These are phyloP conservation scores for Enhydra lutris DNA, from an alignment of 2,113 vertebrate species.

Conservation along the genomic window DNA sequence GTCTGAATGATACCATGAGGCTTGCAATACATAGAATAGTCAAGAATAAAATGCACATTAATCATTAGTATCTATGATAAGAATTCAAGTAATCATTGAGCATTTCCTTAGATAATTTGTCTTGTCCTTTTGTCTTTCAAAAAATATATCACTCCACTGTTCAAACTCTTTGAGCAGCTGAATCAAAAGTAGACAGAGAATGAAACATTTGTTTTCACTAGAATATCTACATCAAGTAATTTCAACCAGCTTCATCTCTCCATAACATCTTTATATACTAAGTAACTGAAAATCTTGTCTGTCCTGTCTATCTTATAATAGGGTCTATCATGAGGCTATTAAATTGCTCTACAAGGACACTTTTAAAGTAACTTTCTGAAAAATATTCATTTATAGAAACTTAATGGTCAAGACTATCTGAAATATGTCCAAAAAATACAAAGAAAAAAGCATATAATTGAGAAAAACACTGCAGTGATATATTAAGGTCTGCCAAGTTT, in stretches of 20 bases:
- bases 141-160: neutral
- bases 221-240: neutral
- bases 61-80: neutral
- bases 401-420: conserved; percentile 72
- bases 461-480: conserved; percentile 61
- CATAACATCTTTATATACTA: neutral
- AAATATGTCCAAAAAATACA: conserved; percentile 76
- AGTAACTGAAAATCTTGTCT: conserved; percentile 49
- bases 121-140: neutral
- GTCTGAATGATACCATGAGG: neutral
- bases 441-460: conserved; percentile 73
- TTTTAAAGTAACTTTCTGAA: conserved; percentile 61
- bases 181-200: neutral
- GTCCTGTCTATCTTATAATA: conserved; percentile 58
- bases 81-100: neutral
- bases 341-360: conserved; percentile 60
- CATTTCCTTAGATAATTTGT: neutral
- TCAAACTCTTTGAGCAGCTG: neutral
- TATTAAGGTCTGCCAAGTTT: conserved; percentile 71
- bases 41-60: neutral
- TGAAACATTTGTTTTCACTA: neutral
- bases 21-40: neutral
- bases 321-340: conserved; percentile 47
- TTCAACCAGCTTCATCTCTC: neutral
- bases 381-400: conserved; percentile 60